Conservation (phyloP, 2,797 vertebrate genomes). For the Malacoctenus gilli region DNA sequence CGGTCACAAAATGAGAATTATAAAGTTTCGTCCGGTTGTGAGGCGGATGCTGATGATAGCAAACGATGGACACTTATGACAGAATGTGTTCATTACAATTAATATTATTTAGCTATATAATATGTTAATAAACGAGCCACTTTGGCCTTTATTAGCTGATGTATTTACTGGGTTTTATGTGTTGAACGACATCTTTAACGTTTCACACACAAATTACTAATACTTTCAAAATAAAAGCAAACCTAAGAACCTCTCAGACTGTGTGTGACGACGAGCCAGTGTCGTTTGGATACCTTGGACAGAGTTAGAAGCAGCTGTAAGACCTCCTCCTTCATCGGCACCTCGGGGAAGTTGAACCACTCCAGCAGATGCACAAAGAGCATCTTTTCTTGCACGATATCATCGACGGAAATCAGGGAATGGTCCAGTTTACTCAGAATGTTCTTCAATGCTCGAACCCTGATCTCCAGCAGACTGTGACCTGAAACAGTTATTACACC, state of each 20-base stretch:
- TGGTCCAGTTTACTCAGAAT: constrained; percentile 90
- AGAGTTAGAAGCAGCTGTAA: constrained; percentile 84
- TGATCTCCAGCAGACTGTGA: constrained; percentile 90
- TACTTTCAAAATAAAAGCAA: too few species aligned
- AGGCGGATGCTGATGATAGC: too few species aligned
- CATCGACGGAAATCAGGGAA: constrained; percentile 81
- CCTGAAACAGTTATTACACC: constrained; percentile 72
- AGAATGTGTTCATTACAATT: too few species aligned
- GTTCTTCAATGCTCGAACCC: constrained; percentile 88
- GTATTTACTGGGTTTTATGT: too few species aligned
- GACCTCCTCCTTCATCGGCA: constrained; percentile 88
- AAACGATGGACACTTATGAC: background rate
- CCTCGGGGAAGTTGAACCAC: constrained; percentile 95
- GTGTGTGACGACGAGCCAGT: too few species aligned
- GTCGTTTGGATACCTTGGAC: constrained; percentile 82
- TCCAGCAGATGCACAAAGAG: constrained; percentile 88
- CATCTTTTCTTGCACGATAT: constrained; percentile 87
- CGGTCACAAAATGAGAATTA: constrained; percentile 9
- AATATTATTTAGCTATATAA: too few species aligned
- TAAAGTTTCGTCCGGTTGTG: background rate
- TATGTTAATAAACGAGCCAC: too few species aligned
- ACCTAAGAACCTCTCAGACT: too few species aligned
- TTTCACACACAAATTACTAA: too few species aligned
- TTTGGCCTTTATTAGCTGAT: too few species aligned
- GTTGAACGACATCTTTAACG: too few species aligned